Evolutionary conservation across 2,888 invertebrate genomes (phyloP).

Genomic region (Trachelus iudaicus): DNA sequence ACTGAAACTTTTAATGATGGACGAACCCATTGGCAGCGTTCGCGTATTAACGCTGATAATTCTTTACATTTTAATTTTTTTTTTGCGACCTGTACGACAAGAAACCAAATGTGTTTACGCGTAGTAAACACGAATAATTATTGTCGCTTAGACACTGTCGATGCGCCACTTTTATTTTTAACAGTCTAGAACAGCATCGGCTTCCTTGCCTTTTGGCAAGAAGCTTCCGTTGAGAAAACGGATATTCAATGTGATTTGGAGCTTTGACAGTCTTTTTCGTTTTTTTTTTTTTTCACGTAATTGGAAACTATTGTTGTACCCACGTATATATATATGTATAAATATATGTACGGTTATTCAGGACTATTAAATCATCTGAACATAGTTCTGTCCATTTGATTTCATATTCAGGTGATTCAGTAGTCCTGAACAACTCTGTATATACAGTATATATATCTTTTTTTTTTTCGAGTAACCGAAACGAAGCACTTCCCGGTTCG

Average conservation of each 20-base stretch:
- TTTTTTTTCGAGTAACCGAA: neutral
- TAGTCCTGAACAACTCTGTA: no score
- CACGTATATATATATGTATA: neutral
- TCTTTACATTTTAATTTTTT: neutral
- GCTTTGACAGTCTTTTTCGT: neutral
- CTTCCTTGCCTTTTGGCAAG: neutral
- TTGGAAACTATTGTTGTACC: neutral
- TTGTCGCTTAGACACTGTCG: neutral
- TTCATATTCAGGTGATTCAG: no score
- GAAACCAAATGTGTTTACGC: neutral
- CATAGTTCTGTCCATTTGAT: no score
- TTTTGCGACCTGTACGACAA: neutral
- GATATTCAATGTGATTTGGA: neutral
- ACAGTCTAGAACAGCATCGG: neutral
- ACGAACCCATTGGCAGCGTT: neutral
- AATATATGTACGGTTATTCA: neutral
- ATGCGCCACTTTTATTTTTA: neutral
- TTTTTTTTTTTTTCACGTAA: neutral
- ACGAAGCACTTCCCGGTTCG: neutral
- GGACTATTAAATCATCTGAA: no score
- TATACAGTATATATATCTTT: neutral
- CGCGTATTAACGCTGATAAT: slow-evolving; percentile 1
- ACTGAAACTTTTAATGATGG: neutral
- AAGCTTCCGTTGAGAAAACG: neutral
- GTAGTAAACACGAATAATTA: neutral